phyloP scores from a whole-genome alignment of 2,797 vertebrate genomes.

The Esox lucius region DNA sequence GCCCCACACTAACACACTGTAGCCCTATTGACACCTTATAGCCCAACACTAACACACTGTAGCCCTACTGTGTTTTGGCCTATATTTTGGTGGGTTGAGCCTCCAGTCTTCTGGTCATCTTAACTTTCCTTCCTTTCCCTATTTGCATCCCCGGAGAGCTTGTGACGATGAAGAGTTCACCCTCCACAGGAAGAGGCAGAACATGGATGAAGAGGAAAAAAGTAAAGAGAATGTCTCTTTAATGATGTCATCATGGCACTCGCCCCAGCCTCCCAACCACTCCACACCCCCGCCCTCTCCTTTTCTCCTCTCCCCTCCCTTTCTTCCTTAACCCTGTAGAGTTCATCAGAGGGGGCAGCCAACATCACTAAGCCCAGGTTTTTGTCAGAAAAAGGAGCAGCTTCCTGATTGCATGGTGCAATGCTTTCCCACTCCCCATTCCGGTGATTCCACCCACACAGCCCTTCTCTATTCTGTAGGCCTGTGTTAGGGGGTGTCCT shows the following conservation, averaged over 20 bases:
- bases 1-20: too few species aligned
- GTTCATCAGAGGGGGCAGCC: conserved; percentile 70
- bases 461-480: conserved; percentile 33
- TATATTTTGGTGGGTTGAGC: not conserved
- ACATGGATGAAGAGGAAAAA: conserved; percentile 19
- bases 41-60: too few species aligned
- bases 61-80: not conserved
- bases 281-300: conserved; percentile 43
- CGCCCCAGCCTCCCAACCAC: conserved; percentile 58
- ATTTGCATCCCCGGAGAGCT: not conserved
- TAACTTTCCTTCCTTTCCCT: not conserved
- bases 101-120: not conserved
- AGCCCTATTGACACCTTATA: too few species aligned
- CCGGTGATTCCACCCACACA: conserved; percentile 37
- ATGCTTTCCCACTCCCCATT: conserved; percentile 34
- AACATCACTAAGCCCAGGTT: conserved; percentile 48
- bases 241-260: conserved; percentile 69
- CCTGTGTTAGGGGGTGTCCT: conserved; percentile 42
- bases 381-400: conserved; percentile 65
- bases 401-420: conserved; percentile 30
- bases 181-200: conserved; percentile 36
- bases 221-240: conserved; percentile 32
- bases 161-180: not conserved
- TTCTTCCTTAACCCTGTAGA: conserved; percentile 68
- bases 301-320: conserved; percentile 35